Conservation (phyloP, 2,113 vertebrate genomes). For the Capra hircus region DNA sequence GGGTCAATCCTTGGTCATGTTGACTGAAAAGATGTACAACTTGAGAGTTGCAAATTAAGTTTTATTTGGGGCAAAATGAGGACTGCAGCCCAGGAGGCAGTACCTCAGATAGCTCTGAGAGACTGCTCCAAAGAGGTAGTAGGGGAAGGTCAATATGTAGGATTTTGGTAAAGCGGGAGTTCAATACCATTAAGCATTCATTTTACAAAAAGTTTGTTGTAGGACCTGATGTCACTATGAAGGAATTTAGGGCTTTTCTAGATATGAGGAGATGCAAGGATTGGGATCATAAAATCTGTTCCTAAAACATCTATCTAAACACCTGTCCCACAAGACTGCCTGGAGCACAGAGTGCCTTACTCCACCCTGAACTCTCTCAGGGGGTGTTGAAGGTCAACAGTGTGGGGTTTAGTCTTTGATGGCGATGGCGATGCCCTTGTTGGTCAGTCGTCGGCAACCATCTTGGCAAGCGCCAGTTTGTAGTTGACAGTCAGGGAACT, state of each 20-base stretch:
- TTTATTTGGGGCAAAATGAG: not conserved
- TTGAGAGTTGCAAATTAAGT: not conserved
- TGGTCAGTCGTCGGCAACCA: rapidly evolving
- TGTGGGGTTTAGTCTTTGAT: not conserved
- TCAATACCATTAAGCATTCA: not conserved
- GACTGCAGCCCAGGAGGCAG: not conserved
- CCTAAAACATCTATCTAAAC: not conserved
- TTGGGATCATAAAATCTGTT: not conserved
- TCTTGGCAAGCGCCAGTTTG: not conserved
- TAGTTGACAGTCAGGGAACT: not conserved
- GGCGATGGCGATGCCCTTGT: not conserved
- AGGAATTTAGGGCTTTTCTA: not conserved
- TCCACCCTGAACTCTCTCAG: not conserved
- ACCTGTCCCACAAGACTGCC: not conserved
- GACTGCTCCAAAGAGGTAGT: not conserved
- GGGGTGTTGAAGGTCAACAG: not conserved
- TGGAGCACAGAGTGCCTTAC: not conserved
- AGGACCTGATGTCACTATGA: not conserved
- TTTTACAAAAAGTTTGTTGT: not conserved
- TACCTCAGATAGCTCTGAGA: not conserved
- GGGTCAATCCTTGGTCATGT: not conserved
- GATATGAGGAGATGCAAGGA: not conserved
- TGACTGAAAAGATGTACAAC: not conserved
- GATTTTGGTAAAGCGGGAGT: not conserved
- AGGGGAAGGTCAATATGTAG: not conserved